These are phyloP conservation scores for Selenia dentaria DNA, from an alignment of 2,888 invertebrate genomes.

Conservation along the genomic window DNA sequence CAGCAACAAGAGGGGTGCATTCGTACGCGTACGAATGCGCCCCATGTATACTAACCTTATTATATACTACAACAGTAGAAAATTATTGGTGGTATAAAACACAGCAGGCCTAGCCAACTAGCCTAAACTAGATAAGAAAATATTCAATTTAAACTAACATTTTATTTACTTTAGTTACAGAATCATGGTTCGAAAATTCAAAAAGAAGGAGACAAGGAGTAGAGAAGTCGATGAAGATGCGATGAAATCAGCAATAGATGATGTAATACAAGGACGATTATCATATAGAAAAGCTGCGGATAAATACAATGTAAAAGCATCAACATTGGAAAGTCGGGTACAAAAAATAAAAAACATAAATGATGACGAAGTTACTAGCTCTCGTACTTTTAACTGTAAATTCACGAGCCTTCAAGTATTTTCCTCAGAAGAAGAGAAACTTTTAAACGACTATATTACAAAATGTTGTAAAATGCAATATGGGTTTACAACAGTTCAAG, in stretches of 20 bases:
- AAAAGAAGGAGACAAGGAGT: background rate
- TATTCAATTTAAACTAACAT: too few species aligned
- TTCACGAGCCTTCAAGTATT: background rate
- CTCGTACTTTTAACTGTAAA: background rate
- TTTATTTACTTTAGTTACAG: background rate
- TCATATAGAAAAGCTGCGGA: constrained; percentile 1
- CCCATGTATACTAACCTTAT: too few species aligned
- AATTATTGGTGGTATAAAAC: too few species aligned
- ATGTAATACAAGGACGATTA: background rate
- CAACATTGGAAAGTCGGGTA: background rate
- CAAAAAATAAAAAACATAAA: background rate
- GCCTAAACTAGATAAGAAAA: too few species aligned
- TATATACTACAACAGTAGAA: too few species aligned
- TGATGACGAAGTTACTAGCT: background rate
- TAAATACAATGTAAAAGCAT: background rate
- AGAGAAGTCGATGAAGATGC: background rate
- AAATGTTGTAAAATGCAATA: constrained; percentile 3
- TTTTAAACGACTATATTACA: background rate
- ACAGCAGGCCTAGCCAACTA: too few species aligned
- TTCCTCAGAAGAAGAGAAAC: background rate
- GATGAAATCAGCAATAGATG: background rate
- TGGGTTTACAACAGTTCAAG: background rate
- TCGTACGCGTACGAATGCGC: too few species aligned
- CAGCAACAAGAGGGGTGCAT: too few species aligned
- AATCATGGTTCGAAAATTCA: background rate